These are phyloP conservation scores for Platyrinchus mystaceus DNA, from an alignment of 2,797 vertebrate species.

Conservation along the genomic window DNA sequence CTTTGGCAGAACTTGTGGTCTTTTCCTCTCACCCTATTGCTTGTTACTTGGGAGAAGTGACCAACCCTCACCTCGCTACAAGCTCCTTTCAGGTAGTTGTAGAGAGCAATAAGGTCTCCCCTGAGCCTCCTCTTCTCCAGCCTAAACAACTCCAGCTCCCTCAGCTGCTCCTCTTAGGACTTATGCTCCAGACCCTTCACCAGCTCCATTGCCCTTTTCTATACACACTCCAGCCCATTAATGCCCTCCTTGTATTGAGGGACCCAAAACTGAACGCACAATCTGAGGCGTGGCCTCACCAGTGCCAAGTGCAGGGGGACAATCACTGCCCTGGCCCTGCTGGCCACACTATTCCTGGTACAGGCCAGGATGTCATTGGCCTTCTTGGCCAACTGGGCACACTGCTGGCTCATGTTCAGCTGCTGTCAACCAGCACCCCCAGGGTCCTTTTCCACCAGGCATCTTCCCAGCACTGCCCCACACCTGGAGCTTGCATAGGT, in stretches of 20 bases:
- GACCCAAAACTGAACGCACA: background rate
- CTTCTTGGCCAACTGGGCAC: background rate
- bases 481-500: background rate
- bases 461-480: background rate
- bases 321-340: background rate
- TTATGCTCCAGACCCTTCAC: background rate
- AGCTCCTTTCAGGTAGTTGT: background rate
- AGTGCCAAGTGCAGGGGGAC: background rate
- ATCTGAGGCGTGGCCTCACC: background rate
- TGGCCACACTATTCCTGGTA: background rate
- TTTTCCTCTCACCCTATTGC: background rate
- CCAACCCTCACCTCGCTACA: background rate
- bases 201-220: background rate
- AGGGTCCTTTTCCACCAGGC: background rate
- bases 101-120: background rate
- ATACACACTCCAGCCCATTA: background rate
- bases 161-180: background rate
- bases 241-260: fast-evolving
- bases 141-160: background rate
- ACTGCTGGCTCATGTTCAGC: background rate
- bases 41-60: background rate
- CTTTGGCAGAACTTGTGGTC: background rate
- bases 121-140: background rate
- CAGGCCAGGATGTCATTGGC: background rate
- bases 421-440: fast-evolving